Base-by-base conservation (phyloP, 2,888 invertebrate species). In the Agrenia bidenticulata region DNA sequence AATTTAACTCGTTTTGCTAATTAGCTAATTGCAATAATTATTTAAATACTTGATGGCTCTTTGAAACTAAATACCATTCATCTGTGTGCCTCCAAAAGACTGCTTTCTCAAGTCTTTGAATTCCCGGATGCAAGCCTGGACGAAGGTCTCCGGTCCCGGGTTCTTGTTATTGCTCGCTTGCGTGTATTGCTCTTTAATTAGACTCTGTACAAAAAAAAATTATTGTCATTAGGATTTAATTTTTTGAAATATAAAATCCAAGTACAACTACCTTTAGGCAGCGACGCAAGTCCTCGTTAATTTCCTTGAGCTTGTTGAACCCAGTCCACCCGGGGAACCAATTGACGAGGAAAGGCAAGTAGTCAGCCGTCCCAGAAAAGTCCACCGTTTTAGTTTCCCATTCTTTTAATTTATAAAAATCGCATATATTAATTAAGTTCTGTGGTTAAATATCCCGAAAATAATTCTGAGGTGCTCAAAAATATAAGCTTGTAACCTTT, bases 241-340 rank as follows among this genome's bases (percentile, higher is more conserved):
- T n/a, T n/a, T n/a, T n/a, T n/a, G n/a, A n/a, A 39, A 39, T 11
- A 39, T 7, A 11, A 15, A 39, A 39, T 45, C 9, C 45, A 45
- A 45, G 15, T 5, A 45, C 2, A 45, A 5, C 5, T 55, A 55
- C 55, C 32, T 55, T 55, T 2, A 55, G 19, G n/a, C 17, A n/a
- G 7, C 24, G 17, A 9, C 55, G 17, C 9, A 55, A 55, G 17
- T 55, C 55, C 17, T 55, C 32, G 55, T 32, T 55, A 23, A 4
- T n/a, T 19, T 55, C 55, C 23, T 55, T 27, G 17, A 55, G 55
- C 17, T 55, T 55, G 55, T 55, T 32, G 9, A 27, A 32, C 4
- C 55, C 55, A n/a, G 32, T 37, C 55, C 55, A 55, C 2, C 55
- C 55, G 4, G 55, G 55, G 19, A 55, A 55, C 55, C 55, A 55